Evolutionary conservation across 2,888 invertebrate genomes (phyloP).

Genomic region (Drosophila cognata): DNA sequence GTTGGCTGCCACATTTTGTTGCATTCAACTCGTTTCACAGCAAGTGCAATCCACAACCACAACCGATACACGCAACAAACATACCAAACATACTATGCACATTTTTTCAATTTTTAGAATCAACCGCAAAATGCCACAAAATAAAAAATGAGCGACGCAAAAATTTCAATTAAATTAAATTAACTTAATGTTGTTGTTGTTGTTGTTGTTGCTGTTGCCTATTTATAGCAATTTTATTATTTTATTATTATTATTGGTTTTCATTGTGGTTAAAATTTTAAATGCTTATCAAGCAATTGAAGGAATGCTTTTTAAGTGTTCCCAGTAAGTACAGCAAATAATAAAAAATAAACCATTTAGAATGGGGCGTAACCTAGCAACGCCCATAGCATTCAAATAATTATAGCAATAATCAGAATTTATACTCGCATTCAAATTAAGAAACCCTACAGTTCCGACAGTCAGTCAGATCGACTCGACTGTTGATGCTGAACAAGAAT

Average conservation of each 20-base stretch:
- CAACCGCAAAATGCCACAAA: conserved; percentile 19
- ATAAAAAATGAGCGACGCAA: conserved; percentile 8
- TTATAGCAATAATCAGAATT: neutral
- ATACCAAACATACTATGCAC: neutral
- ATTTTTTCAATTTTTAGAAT: conserved; percentile 2
- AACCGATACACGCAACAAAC: conserved; percentile 29
- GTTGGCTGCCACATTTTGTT: conserved; percentile 30
- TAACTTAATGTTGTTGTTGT: neutral
- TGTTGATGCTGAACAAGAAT: neutral
- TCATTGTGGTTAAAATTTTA: conserved; percentile 16
- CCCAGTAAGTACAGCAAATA: neutral
- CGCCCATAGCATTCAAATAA: conserved; percentile 4
- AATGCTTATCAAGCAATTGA: conserved; percentile 5
- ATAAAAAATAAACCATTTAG: neutral
- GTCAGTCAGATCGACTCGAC: neutral
- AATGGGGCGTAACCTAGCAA: conserved; percentile 17
- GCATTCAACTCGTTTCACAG: conserved; percentile 4
- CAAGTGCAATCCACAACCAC: conserved; percentile 7
- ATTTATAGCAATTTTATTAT: neutral
- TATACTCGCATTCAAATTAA: neutral
- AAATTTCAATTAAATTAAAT: conserved; percentile 30
- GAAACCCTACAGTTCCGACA: neutral
- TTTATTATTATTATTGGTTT: conserved; percentile 2
- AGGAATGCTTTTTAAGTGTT: neutral
- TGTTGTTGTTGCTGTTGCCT: neutral